A percentile compares a stretch with the other conserved stretches of the same genome.
phyloP scores from a whole-genome alignment of 2,113 vertebrate genomes.

The Suncus etruscus region DNA sequence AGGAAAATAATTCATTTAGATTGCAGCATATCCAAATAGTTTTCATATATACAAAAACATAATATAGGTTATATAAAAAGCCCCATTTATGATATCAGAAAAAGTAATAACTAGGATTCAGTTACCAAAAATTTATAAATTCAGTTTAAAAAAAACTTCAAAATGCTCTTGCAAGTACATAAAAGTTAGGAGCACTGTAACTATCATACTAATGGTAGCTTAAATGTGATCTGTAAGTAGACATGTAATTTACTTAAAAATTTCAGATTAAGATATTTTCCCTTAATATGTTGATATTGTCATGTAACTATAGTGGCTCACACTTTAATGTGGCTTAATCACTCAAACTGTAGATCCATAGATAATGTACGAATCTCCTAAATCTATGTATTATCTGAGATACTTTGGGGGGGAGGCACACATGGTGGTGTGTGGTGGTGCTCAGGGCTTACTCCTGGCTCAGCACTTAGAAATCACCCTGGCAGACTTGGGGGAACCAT shows the following conservation, averaged over 20 bases:
- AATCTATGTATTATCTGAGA: too few relatives aligned
- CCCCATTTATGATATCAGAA: background rate
- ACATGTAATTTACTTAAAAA: background rate
- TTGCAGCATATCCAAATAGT: background rate
- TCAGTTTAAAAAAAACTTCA: constrained; percentile 26
- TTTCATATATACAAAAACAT: constrained; percentile 10
- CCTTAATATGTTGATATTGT: constrained; percentile 21
- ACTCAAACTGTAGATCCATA: too few relatives aligned
- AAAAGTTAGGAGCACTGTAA: background rate
- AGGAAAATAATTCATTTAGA: constrained; percentile 3
- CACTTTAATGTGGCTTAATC: background rate
- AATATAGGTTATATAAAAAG: background rate
- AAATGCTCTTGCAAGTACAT: background rate
- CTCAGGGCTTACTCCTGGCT: too few relatives aligned
- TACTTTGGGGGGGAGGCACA: too few relatives aligned
- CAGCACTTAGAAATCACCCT: too few relatives aligned
- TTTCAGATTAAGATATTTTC: background rate
- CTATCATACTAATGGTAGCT: constrained; percentile 9
- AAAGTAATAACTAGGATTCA: constrained; percentile 35
- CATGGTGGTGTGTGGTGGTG: too few relatives aligned
- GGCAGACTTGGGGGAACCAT: too few relatives aligned
- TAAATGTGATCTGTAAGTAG: constrained; percentile 27
- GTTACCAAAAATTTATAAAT: constrained; percentile 39
- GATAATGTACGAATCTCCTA: too few relatives aligned
- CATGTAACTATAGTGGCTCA: constrained; percentile 18